Percentiles rank a stretch among this genome's conserved stretches.
Conservation (phyloP, 2,888 invertebrate species). For the Bombyx huttoni region DNA sequence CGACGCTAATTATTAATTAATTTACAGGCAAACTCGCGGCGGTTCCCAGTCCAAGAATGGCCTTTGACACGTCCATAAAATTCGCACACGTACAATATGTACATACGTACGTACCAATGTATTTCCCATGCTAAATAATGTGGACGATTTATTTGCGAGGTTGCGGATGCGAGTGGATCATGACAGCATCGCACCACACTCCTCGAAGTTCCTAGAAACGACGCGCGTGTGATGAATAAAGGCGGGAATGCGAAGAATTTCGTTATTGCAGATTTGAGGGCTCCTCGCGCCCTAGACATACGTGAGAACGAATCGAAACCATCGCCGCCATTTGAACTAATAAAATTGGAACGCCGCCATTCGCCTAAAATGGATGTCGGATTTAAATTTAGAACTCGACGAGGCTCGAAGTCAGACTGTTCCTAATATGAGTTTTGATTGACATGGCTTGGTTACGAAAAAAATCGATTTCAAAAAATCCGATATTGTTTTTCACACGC, state of each 20-base stretch:
- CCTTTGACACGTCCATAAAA: slow-evolving; percentile 52
- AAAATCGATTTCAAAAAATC: slow-evolving; percentile 1
- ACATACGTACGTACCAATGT: slow-evolving; percentile 37
- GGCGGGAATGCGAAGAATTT: slow-evolving; percentile 52
- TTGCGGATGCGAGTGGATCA: slow-evolving; percentile 44
- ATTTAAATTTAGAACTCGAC: slow-evolving; percentile 29
- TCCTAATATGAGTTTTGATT: slow-evolving; percentile 43
- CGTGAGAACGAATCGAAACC: slow-evolving; percentile 43
- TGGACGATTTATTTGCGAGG: slow-evolving; percentile 50
- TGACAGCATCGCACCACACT: slow-evolving; percentile 35
- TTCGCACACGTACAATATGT: slow-evolving; percentile 34
- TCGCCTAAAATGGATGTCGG: slow-evolving; percentile 21
- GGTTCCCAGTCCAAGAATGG: slow-evolving; percentile 47
- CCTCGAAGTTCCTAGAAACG: slow-evolving; percentile 55
- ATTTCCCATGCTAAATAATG: slow-evolving; percentile 59
- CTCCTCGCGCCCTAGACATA: slow-evolving; percentile 35
- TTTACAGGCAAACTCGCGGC: slow-evolving; percentile 26
- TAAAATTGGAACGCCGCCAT: slow-evolving; percentile 39
- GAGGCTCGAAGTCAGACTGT: slow-evolving; percentile 12
- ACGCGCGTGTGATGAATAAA: slow-evolving; percentile 67
- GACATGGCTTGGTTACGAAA: slow-evolving; percentile 27
- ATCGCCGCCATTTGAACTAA: slow-evolving; percentile 19
- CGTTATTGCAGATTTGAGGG: slow-evolving; percentile 63
- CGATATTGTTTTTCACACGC: slow-evolving; percentile 3
- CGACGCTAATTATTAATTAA: slow-evolving; percentile 7